Percentiles rank a stretch among this genome's conserved stretches.
These are phyloP conservation scores for Diphyllodes magnificus DNA, from an alignment of 2,113 vertebrate genomes.

Conservation along the genomic window DNA sequence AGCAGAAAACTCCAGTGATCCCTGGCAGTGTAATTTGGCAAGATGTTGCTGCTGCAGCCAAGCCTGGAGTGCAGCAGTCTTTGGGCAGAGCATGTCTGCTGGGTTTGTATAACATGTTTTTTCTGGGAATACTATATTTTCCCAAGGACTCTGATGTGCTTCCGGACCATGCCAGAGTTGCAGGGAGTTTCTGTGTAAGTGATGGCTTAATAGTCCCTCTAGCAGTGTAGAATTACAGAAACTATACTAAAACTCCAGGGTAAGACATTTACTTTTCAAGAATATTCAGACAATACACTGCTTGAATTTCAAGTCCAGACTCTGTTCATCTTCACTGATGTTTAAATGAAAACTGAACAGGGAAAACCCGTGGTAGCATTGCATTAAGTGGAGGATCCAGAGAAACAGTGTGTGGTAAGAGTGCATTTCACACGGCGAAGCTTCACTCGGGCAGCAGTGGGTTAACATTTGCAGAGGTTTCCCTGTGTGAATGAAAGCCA, in stretches of 20 bases:
- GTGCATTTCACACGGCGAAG: background rate
- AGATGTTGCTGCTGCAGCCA: background rate
- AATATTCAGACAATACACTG: background rate
- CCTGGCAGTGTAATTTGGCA: background rate
- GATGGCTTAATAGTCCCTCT: background rate
- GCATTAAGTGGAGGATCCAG: background rate
- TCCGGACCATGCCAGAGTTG: background rate
- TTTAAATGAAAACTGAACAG: background rate
- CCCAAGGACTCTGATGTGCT: background rate
- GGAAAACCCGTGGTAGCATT: background rate
- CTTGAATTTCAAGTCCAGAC: background rate
- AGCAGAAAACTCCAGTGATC: background rate
- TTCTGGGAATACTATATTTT: background rate
- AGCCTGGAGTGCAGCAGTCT: background rate
- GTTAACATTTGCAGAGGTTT: background rate
- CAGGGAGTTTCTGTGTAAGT: background rate
- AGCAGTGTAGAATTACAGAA: background rate
- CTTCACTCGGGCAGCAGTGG: background rate
- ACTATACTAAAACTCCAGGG: background rate
- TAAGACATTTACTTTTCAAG: background rate
- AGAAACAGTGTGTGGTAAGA: background rate
- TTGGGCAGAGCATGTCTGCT: rapidly evolving
- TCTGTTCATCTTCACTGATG: background rate
- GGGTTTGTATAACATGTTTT: rapidly evolving
- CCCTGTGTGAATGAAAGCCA: background rate